Evolutionary conservation across 2,113 vertebrate genomes (phyloP).

Genomic region (Marmota flaviventris): DNA sequence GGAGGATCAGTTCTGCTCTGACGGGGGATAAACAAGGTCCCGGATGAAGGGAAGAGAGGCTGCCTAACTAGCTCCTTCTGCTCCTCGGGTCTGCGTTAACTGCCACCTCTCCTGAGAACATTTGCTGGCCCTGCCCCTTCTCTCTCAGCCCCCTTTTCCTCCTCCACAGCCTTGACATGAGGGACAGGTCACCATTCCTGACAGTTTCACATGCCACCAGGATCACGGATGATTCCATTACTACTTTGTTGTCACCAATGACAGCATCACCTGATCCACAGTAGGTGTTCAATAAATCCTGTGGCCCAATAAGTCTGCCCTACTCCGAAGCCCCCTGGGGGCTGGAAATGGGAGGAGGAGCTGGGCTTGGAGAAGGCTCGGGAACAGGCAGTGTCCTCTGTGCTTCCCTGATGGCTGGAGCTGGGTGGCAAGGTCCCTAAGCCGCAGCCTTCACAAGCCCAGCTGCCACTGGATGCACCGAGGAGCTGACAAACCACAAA

Average conservation of each 20-base stretch:
- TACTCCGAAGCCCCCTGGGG: too few species aligned
- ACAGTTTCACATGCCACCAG: not conserved
- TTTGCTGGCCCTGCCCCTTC: not conserved
- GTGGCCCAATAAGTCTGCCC: too few species aligned
- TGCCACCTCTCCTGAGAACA: not conserved
- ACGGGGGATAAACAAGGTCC: not conserved
- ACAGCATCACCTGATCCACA: not conserved
- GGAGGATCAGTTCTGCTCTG: not conserved
- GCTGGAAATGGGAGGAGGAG: not conserved
- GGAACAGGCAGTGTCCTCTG: not conserved
- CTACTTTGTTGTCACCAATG: not conserved
- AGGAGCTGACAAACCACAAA: not conserved
- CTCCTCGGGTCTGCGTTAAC: not conserved
- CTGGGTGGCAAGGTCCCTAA: not conserved
- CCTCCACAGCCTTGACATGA: too few species aligned
- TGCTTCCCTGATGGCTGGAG: not conserved
- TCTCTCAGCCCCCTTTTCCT: not conserved
- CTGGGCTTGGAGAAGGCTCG: fast-evolving
- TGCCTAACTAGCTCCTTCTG: not conserved
- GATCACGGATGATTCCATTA: not conserved
- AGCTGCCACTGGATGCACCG: not conserved
- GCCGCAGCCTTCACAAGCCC: not conserved
- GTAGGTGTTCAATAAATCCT: not conserved
- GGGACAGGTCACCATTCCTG: not conserved
- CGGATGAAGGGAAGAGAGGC: not conserved